Evolutionary conservation across 2,113 vertebrate genomes (phyloP).

Genomic region (Dasyurus viverrinus): DNA sequence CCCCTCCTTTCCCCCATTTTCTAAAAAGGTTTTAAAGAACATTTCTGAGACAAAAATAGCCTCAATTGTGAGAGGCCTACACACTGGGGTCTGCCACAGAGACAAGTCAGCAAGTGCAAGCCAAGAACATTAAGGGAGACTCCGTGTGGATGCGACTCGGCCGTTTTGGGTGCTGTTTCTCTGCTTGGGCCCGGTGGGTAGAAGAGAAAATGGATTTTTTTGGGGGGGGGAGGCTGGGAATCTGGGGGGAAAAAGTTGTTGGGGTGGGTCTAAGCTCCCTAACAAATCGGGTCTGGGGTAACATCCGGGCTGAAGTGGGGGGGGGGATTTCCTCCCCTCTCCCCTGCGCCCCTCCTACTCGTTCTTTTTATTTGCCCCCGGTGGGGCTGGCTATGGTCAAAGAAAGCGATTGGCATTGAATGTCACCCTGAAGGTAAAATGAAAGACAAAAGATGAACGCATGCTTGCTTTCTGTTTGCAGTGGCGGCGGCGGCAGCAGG

Average conservation of each 20-base stretch:
- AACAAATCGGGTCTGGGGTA: background rate
- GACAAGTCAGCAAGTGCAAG: conserved; percentile 63
- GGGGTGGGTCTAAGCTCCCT: conserved; percentile 47
- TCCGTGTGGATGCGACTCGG: conserved; percentile 49
- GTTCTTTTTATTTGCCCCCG: conserved; percentile 69
- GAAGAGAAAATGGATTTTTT: conserved; percentile 44
- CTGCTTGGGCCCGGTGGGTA: conserved; percentile 69
- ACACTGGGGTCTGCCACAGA: conserved; percentile 55
- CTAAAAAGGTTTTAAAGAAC: conserved; percentile 62
- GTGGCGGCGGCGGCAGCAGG: conserved; percentile 63
- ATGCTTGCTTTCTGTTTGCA: conserved; percentile 74
- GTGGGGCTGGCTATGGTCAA: conserved; percentile 78
- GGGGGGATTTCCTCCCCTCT: background rate
- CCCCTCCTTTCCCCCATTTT: conserved; percentile 60
- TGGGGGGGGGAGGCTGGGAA: conserved; percentile 42
- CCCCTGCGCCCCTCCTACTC: conserved; percentile 14
- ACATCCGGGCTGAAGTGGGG: background rate
- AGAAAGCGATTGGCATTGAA: conserved; percentile 80
- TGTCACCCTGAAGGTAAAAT: conserved; percentile 86
- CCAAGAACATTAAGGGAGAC: conserved; percentile 54
- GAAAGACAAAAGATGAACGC: conserved; percentile 86
- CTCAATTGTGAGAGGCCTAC: conserved; percentile 74
- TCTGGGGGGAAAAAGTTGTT: background rate
- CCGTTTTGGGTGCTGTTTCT: conserved; percentile 28
- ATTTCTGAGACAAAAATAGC: conserved; percentile 46